phyloP scores from a whole-genome alignment of 2,888 invertebrate genomes.

The Acanthosepion esculentum region DNA sequence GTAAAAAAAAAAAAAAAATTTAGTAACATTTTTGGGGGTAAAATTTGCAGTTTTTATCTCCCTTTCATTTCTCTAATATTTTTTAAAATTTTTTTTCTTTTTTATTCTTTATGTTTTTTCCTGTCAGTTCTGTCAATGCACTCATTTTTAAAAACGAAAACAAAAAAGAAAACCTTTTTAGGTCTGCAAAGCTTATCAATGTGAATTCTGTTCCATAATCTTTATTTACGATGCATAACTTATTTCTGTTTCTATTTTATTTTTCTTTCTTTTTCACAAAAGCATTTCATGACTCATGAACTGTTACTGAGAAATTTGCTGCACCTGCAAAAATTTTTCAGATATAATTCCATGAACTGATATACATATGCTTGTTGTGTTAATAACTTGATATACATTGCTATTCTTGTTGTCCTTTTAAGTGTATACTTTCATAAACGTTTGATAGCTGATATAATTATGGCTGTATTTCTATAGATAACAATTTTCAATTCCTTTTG shows the following conservation, averaged over 20 bases:
- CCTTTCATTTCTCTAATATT: too few relatives aligned
- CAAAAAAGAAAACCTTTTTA: background rate
- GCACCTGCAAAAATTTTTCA: background rate
- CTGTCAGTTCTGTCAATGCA: background rate
- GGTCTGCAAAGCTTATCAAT: background rate
- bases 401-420: background rate
- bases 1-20: too few relatives aligned
- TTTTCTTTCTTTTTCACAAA: background rate
- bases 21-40: too few relatives aligned
- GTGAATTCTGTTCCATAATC: background rate
- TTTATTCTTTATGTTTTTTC: background rate
- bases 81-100: too few relatives aligned
- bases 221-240: background rate
- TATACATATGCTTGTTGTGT: background rate
- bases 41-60: too few relatives aligned
- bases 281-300: too few relatives aligned
- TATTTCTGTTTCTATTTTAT: background rate
- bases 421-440: background rate
- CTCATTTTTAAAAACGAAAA: background rate
- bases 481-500: background rate
- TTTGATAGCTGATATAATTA: background rate
- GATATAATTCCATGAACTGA: background rate
- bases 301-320: too few relatives aligned
- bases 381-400: background rate
- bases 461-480: background rate